phyloP scores from a whole-genome alignment of 1,140 invertebrate species.

The Cherax quadricarinatus region DNA sequence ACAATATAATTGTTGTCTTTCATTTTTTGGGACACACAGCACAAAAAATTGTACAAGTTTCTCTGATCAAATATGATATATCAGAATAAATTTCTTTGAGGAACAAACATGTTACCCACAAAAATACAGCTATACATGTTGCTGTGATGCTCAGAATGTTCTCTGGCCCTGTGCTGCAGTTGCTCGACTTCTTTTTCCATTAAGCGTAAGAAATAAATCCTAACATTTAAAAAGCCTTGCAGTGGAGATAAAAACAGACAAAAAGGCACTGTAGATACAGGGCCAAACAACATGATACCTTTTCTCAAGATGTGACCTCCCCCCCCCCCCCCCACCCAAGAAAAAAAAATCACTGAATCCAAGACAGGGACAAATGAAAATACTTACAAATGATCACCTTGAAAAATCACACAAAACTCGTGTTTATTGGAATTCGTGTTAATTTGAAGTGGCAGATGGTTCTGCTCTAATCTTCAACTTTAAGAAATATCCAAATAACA shows the following conservation, averaged over 20 bases:
- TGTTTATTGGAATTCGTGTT: constrained; percentile 41
- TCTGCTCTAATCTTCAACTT: constrained; percentile 24
- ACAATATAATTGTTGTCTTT: background rate
- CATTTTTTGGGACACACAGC: constrained; percentile 53
- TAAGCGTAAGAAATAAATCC: constrained; percentile 54
- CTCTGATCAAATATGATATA: constrained; percentile 38
- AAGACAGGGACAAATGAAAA: constrained; percentile 51
- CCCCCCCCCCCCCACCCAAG: too few relatives aligned
- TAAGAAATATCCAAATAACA: constrained; percentile 25
- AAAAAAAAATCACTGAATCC: background rate
- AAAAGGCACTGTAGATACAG: constrained; percentile 70
- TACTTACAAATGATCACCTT: constrained; percentile 33
- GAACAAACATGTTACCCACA: constrained; percentile 52
- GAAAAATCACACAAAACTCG: constrained; percentile 59
- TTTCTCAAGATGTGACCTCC: constrained; percentile 59
- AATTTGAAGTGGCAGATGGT: constrained; percentile 36
- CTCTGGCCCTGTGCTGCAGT: constrained; percentile 71
- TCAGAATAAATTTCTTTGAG: constrained; percentile 28
- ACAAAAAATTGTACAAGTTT: constrained; percentile 49
- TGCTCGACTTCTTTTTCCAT: constrained; percentile 47
- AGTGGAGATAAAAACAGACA: constrained; percentile 62
- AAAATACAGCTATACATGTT: constrained; percentile 62
- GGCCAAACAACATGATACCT: constrained; percentile 62
- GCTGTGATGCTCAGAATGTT: constrained; percentile 57
- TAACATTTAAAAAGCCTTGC: constrained; percentile 66